Base-by-base conservation (phyloP, 2,797 vertebrate genomes). In the Paguma larvata region DNA sequence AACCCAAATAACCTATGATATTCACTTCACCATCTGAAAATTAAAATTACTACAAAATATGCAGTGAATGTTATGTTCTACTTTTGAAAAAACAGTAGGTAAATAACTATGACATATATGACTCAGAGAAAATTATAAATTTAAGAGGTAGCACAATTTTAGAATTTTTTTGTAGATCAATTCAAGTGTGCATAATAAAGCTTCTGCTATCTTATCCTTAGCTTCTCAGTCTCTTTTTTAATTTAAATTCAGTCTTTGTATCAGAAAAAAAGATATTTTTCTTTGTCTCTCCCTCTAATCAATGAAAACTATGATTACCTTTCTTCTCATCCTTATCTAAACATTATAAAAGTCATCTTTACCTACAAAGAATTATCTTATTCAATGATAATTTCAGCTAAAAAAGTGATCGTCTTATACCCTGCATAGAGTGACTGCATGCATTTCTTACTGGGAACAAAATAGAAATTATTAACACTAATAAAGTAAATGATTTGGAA, bases 151-250 rank as follows among this genome's bases (percentile, higher is more conserved):
- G 44, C 51, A 80, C 46, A 92, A 86, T 96, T 98, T 98, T 97
- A 93, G 83, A 98, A 96, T 98, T 98, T 98, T 98, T 98, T 98
- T 98, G 98, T 89, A 98, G 95, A 95, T 98, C 96, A 97, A 98
- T 98, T 98, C 97, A 98, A 63, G 91, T 97, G 95, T 83, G 73
- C 95, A 89, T 96, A 98, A 98, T 98, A 98, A 98, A 97, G 53
- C 96, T 98, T 72, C 25, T 96, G 87, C 80, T 96, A 89, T 80
- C 97, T 98, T 98, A 94, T 68, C 46, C 86, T 97, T 98, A 98
- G 62, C 82, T 92, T 97, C 62, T 96, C 89, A 95, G 88, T 83
- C 96, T 94, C 44, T 89, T 93, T 93, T 96, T 96, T 83, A 96
- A 95, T 94, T 96, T 90, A 95, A 92, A 86, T 93, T 32, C 97